Percentiles rank a stretch among this genome's conserved stretches.
Conservation (phyloP, 2,113 vertebrate genomes). For the Pimephales promelas region DNA sequence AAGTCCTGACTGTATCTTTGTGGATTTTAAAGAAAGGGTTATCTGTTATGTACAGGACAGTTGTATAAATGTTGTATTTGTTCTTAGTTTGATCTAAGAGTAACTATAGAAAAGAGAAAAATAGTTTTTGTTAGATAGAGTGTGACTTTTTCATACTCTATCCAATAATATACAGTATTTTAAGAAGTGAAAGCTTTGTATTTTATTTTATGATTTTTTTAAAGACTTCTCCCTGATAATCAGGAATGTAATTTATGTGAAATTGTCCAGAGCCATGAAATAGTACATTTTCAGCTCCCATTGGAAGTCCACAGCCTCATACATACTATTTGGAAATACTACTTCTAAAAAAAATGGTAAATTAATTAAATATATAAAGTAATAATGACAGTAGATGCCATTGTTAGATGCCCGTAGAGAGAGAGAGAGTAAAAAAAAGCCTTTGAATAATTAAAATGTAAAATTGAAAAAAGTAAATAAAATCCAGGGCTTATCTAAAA, state of each 20-base stretch:
- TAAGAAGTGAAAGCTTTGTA: slow-evolving; percentile 28
- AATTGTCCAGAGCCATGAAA: slow-evolving; percentile 5
- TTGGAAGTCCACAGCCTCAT: neutral
- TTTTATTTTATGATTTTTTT: slow-evolving; percentile 20
- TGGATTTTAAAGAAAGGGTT: slow-evolving; percentile 48
- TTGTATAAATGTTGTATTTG: slow-evolving; percentile 46
- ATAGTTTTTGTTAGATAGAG: neutral
- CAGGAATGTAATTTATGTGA: neutral
- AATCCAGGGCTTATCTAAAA: neutral
- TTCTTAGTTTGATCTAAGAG: slow-evolving; percentile 41
- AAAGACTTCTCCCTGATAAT: neutral
- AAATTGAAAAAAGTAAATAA: neutral
- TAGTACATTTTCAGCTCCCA: neutral
- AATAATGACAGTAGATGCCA: neutral
- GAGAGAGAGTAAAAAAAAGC: neutral
- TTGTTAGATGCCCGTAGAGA: neutral
- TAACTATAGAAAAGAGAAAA: neutral
- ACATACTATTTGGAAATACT: neutral
- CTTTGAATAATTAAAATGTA: neutral
- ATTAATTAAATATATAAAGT: neutral
- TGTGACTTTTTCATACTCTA: slow-evolving; percentile 3
- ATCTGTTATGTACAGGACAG: slow-evolving; percentile 61
- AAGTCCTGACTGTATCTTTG: neutral
- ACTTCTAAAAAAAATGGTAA: neutral
- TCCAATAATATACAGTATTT: slow-evolving; percentile 28